Conservation (phyloP, 1,140 invertebrate genomes). For the Pogonomyrmex californicus region DNA sequence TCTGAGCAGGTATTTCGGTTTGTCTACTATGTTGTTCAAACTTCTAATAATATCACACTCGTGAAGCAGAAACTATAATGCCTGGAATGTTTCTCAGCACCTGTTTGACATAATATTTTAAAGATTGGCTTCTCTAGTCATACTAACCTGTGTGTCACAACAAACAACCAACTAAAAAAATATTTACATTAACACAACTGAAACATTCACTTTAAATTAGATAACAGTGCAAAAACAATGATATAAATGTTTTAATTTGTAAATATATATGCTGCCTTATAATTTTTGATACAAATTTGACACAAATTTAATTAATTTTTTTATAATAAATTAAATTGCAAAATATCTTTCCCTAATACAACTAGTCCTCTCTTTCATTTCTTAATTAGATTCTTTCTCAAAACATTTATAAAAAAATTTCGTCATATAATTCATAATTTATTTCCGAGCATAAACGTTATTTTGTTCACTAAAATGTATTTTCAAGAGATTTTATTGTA, state of each 20-base stretch:
- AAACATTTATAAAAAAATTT: no score
- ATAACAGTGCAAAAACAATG: background rate
- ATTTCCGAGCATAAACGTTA: background rate
- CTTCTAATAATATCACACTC: conserved; percentile 31
- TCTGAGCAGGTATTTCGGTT: background rate
- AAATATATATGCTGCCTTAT: background rate
- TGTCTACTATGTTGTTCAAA: background rate
- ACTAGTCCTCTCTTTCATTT: background rate
- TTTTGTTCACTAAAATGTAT: background rate
- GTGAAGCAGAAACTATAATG: conserved; percentile 2
- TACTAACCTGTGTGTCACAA: background rate
- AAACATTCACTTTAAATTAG: background rate
- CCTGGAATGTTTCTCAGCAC: background rate
- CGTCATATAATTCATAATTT: background rate
- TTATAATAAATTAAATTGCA: background rate
- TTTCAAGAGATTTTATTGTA: background rate
- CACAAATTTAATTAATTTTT: background rate
- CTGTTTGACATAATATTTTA: background rate
- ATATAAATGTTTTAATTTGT: background rate
- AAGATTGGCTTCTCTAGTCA: background rate
- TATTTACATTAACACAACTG: background rate
- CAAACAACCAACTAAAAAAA: background rate
- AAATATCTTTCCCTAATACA: background rate
- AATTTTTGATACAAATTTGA: background rate
- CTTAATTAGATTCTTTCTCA: background rate